These are phyloP conservation scores for Tribolium freemani DNA, from an alignment of 2,888 invertebrate genomes.

Conservation along the genomic window DNA sequence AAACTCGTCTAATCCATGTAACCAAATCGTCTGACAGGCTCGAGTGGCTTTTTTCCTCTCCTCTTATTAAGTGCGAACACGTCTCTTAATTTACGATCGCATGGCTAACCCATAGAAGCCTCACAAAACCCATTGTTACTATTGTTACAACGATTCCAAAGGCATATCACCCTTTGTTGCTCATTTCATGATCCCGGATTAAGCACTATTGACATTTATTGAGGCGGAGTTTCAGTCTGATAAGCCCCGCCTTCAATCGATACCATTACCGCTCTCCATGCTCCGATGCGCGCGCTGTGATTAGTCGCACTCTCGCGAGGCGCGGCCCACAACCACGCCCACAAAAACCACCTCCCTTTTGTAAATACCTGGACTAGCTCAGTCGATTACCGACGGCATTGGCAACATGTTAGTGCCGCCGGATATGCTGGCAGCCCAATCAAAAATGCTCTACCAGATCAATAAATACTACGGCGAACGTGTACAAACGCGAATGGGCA, in stretches of 20 bases:
- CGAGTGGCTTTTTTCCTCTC: neutral
- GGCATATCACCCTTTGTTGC: neutral
- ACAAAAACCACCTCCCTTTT: constrained; percentile 1
- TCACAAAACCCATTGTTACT: constrained; percentile 1
- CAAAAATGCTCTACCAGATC: constrained; percentile 84
- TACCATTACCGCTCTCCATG: constrained; percentile 4
- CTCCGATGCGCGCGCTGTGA: neutral
- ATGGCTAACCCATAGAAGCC: too few species aligned
- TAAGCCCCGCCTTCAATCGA: constrained; percentile 4
- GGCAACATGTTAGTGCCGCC: constrained; percentile 75
- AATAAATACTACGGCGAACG: constrained; percentile 86
- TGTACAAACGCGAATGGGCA: constrained; percentile 79
- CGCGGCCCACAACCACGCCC: constrained; percentile 1
- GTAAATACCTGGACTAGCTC: constrained; percentile 25
- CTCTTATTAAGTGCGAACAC: constrained; percentile 32
- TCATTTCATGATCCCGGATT: constrained; percentile 15
- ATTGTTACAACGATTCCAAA: neutral
- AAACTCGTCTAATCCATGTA: constrained; percentile 16
- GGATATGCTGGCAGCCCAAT: constrained; percentile 82
- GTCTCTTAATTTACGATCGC: neutral
- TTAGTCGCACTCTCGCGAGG: neutral
- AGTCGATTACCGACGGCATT: constrained; percentile 52
- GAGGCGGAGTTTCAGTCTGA: neutral
- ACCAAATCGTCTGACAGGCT: constrained; percentile 2
- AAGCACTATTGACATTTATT: neutral